Conservation (phyloP, 2,888 invertebrate genomes). For the Penaeus monodon region DNA sequence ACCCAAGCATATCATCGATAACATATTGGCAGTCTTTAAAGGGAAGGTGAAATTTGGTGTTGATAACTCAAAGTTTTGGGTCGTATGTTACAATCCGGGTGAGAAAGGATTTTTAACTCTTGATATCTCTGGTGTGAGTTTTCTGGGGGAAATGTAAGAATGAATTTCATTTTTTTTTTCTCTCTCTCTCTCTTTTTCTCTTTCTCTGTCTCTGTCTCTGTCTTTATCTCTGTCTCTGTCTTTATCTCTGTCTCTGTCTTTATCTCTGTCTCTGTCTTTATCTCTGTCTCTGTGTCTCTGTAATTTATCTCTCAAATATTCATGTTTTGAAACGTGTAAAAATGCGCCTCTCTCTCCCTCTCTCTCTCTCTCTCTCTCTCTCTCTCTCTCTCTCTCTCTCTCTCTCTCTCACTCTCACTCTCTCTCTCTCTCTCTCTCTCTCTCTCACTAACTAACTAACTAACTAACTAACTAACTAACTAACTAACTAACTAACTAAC, state of each 20-base stretch:
- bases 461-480: not conserved
- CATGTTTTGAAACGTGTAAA: too few species aligned
- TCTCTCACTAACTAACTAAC: too few species aligned
- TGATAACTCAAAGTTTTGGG: too few species aligned
- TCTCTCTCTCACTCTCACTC: not conserved
- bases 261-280: not conserved
- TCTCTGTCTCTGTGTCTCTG: too few species aligned
- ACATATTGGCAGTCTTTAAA: too few species aligned
- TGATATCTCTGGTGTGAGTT: too few species aligned
- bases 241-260: not conserved
- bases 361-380: not conserved
- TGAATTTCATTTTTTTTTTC: not conserved
- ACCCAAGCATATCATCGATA: too few species aligned
- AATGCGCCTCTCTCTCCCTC: not conserved
- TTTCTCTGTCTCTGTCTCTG: not conserved
- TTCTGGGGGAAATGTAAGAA: not conserved
- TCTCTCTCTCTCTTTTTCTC: not conserved
- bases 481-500: too few species aligned
- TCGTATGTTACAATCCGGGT: too few species aligned
- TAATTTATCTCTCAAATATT: not conserved
- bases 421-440: not conserved
- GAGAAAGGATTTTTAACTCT: too few species aligned
- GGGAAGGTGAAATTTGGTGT: too few species aligned
- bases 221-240: not conserved
- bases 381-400: not conserved